Evolutionary conservation across 2,888 invertebrate species (phyloP).

Genomic region (Ectemnius continuus): DNA sequence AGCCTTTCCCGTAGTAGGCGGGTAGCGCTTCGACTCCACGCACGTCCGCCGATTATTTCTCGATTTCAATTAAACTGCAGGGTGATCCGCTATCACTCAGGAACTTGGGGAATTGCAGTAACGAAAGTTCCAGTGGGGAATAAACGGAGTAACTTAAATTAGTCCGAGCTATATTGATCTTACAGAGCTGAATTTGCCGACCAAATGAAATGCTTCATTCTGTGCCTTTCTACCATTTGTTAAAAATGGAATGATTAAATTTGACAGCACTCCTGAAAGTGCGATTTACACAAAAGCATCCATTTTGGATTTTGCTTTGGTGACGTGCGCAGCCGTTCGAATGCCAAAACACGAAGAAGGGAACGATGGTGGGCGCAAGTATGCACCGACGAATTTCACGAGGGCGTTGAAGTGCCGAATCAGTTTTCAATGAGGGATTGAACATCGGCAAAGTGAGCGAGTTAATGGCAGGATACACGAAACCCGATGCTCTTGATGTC

Average conservation of each 20-base stretch:
- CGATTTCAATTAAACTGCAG: conserved; percentile 49
- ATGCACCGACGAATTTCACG: conserved; percentile 2
- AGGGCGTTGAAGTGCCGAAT: conserved; percentile 22
- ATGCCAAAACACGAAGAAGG: neutral
- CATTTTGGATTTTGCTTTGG: too few relatives aligned
- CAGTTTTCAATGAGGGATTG: conserved; percentile 35
- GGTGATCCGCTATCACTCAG: conserved; percentile 19
- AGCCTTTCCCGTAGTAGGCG: neutral
- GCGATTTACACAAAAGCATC: too few relatives aligned
- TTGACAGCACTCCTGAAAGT: too few relatives aligned
- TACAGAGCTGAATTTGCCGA: too few relatives aligned
- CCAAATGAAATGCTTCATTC: too few relatives aligned
- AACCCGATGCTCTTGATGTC: conserved; percentile 27
- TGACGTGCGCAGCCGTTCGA: too few relatives aligned
- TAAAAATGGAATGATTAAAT: too few relatives aligned
- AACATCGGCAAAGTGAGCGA: conserved; percentile 24
- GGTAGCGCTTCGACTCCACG: conserved; percentile 6
- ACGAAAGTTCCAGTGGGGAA: conserved; percentile 32
- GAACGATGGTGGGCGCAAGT: neutral
- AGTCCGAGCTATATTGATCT: conserved; percentile 26
- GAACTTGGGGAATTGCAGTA: conserved; percentile 30
- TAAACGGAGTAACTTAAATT: conserved; percentile 48
- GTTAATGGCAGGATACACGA: conserved; percentile 35
- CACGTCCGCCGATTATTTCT: conserved; percentile 44
- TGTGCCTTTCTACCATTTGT: too few relatives aligned